Evolutionary conservation across 1,140 invertebrate genomes (phyloP).

Genomic region (Acyrthosiphon pisum): DNA sequence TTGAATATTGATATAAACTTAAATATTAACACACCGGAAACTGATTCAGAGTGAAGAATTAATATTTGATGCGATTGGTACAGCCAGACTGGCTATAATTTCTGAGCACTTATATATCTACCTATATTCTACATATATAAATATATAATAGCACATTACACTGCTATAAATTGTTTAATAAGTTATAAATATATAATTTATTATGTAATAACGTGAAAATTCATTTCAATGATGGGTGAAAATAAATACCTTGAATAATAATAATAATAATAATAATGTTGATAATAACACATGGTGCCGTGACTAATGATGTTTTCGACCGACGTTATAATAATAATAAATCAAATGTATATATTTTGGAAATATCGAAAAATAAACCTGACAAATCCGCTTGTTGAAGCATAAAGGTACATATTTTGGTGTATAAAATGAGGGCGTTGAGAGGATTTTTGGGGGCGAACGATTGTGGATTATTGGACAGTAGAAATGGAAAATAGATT

Average conservation of each 20-base stretch:
- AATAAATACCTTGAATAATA: not conserved
- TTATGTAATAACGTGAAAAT: not conserved
- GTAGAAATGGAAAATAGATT: constrained; percentile 47
- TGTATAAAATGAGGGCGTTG: not conserved
- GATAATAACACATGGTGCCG: not conserved
- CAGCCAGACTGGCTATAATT: not conserved
- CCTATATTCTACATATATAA: not conserved
- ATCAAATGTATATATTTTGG: not conserved
- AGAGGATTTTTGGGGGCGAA: not conserved
- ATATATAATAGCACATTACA: too few relatives aligned
- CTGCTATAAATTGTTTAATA: not conserved
- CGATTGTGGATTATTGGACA: constrained; percentile 1
- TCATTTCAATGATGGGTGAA: not conserved
- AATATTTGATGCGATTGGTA: not conserved
- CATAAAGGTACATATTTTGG: constrained; percentile 17
- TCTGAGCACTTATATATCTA: not conserved
- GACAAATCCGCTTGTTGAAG: not conserved
- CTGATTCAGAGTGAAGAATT: not conserved
- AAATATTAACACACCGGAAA: not conserved
- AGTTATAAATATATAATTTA: too few relatives aligned
- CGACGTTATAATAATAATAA: constrained; percentile 9
- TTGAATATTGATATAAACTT: too few relatives aligned
- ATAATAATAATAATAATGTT: not conserved
- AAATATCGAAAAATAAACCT: not conserved
- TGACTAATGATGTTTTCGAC: not conserved